A percentile compares a stretch with the other conserved stretches of the same genome.
phyloP scores from a whole-genome alignment of 2,113 vertebrate species.

The Catharus minimus region DNA sequence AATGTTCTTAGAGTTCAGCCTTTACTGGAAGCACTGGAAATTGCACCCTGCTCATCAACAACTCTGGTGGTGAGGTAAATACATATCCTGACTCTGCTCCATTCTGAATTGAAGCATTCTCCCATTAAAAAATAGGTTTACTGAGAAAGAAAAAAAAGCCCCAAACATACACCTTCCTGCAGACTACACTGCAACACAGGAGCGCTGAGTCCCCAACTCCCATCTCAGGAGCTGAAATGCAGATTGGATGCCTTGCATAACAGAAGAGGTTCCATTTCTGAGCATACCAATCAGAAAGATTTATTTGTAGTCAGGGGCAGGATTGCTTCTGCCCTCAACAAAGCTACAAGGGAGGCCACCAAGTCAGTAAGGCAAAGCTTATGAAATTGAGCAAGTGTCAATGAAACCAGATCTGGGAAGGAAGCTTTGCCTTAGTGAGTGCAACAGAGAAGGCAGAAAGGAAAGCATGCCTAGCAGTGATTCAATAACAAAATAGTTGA shows the following conservation, averaged over 20 bases:
- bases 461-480: neutral
- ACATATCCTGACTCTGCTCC: rapidly evolving
- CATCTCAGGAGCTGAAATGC: neutral
- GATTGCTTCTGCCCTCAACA: neutral
- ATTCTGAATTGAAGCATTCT: neutral
- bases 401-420: neutral
- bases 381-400: neutral
- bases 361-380: neutral
- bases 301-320: neutral
- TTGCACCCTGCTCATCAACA: neutral
- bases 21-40: neutral
- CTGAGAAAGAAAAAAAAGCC: neutral
- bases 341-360: neutral
- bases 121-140: neutral
- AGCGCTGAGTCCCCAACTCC: neutral
- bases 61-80: neutral
- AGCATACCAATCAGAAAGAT: neutral
- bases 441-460: neutral
- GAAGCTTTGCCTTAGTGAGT: neutral
- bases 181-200: neutral
- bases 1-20: neutral
- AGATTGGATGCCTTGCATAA: neutral
- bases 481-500: neutral
- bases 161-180: neutral
- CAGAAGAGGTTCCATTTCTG: neutral